Conservation (phyloP, 2,888 invertebrate genomes). For the Anagyrus pseudococci region DNA sequence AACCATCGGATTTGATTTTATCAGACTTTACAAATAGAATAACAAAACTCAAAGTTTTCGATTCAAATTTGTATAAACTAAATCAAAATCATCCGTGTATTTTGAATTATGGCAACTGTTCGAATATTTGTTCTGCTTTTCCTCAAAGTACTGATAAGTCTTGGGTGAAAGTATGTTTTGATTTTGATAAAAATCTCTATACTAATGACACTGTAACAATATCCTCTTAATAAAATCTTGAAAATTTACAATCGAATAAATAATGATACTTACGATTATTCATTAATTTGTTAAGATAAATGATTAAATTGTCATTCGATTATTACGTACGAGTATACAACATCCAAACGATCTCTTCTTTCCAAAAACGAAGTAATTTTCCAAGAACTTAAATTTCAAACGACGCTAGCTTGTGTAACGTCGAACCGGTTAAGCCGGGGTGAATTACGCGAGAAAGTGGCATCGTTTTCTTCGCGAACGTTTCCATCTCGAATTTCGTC, state of each 20-base stretch:
- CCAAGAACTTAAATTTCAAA: background rate
- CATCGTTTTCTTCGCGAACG: conserved; percentile 12
- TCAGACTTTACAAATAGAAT: conserved; percentile 27
- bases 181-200: background rate
- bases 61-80: background rate
- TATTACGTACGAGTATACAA: no score
- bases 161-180: conserved; percentile 5
- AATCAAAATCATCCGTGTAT: conserved; percentile 6
- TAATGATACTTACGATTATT: background rate
- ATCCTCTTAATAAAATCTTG: background rate
- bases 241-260: background rate
- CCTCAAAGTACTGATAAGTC: conserved; percentile 4
- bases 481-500: conserved; percentile 14
- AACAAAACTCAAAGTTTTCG: conserved; percentile 24
- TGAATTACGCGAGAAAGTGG: conserved; percentile 14
- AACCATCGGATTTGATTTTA: conserved; percentile 17
- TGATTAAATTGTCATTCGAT: no score
- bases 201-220: background rate
- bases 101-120: conserved; percentile 14
- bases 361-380: background rate
- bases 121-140: conserved; percentile 17
- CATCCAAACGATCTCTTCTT: no score
- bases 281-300: no score
- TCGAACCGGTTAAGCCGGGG: background rate
- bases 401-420: background rate